Base-by-base conservation (phyloP, 2,888 invertebrate species). In the Drosophila histrio region DNA sequence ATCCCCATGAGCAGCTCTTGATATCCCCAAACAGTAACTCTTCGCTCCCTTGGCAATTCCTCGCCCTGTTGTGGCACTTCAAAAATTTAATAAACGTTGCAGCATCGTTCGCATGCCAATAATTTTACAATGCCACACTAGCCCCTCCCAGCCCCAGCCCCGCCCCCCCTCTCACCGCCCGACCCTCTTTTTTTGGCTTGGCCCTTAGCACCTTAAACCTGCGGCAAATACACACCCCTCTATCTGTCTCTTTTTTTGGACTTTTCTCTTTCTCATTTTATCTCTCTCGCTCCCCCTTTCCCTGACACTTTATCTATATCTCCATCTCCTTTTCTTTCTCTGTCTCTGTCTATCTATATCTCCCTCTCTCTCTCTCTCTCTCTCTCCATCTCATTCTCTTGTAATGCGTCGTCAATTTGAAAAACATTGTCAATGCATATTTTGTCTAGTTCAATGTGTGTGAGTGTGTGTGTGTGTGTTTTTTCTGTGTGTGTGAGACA, bases 61-160 rank as follows among this genome's bases (percentile, higher is more conserved):
- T 39, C 57, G 41, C 66, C 72, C 57, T 46, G 19, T 63, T 60
- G 73, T 60, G 86, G 77, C 82, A 82, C 88, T 87, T 87, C 59
- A 85, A 82, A 82, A 87, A 82, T 87, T 82, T 87, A 82, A 82
- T 82, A 87, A 87, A 87, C 87, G 86, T 73, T 81, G 79, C 87
- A 71, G 87, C 87, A 79, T 81, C 87, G 85, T 73, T 85, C 73
- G 87, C 82, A 87, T 87, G 82, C 87, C 82, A 82, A 82, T 82
- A 82, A 82, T 87, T 87, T 85, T 36, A 67, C 69, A 75, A 41
- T 60, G 57, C 56, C 49, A 30, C 65, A 57, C 50, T 52, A 5
- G 13, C 43, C 44, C 15, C 65, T 13, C 2, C n/a, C 26, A n/a
- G n/a, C 21, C 56, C 26, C 34, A 9, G 1, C 26, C 9, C 13